A percentile compares a stretch with the other conserved stretches of the same genome.
These are phyloP conservation scores for Sycophaga agraensis DNA, from an alignment of 1,140 invertebrate genomes.

Conservation along the genomic window DNA sequence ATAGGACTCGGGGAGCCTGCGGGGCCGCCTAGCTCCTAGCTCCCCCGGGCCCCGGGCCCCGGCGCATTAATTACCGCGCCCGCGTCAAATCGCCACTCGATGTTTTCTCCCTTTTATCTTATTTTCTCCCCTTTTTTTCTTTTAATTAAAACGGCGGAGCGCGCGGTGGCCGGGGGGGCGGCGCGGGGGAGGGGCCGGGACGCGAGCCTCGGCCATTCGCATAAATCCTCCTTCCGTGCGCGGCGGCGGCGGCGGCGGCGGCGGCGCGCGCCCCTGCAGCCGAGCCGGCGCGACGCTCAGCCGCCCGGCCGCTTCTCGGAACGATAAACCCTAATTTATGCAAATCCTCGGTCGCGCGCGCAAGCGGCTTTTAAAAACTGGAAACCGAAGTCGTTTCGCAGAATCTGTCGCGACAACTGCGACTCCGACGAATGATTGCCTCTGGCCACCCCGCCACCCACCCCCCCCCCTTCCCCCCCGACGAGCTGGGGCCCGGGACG, in stretches of 20 bases:
- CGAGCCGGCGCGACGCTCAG: background rate
- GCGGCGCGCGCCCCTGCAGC: background rate
- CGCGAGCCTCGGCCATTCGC: slow-evolving; percentile 2
- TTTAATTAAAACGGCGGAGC: background rate
- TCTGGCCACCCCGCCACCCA: background rate
- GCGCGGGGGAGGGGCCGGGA: background rate
- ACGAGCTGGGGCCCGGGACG: too few relatives aligned
- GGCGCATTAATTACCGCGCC: slow-evolving; percentile 14
- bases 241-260: too few relatives aligned
- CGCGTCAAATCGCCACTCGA: background rate
- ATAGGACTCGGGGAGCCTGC: slow-evolving; percentile 14
- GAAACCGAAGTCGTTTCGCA: slow-evolving; percentile 47
- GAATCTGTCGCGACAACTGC: slow-evolving; percentile 45
- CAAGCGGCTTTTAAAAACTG: slow-evolving; percentile 28
- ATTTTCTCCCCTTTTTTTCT: too few relatives aligned
- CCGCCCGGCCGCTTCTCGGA: slow-evolving; percentile 47
- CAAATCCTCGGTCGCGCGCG: slow-evolving; percentile 46
- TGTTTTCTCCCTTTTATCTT: too few relatives aligned
- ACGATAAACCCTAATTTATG: slow-evolving; percentile 61
- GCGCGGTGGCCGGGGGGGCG: background rate
- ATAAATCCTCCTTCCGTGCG: slow-evolving; percentile 27
- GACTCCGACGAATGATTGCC: slow-evolving; percentile 23
- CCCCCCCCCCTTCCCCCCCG: too few relatives aligned
- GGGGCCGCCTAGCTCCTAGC: background rate
- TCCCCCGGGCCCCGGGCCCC: background rate